Evolutionary conservation across 2,888 invertebrate genomes (phyloP), one percentile per base, ranked within the genome.

Genomic region (Hecatera dysodea): DNA sequence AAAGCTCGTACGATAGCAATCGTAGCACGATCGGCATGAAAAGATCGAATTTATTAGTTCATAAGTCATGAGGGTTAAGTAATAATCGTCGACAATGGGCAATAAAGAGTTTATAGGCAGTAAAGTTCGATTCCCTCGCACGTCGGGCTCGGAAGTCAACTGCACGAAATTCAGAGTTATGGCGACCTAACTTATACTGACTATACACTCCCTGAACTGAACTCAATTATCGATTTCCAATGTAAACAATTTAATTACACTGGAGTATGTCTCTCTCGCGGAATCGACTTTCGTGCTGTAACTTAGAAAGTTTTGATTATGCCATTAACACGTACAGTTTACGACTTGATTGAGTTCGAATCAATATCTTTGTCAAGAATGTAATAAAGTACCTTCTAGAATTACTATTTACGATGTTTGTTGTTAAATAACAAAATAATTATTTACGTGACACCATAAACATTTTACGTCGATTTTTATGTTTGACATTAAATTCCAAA

Each of bases 41-140:
- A 91, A 93, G 91, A 92, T 92, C 90, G 91, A 94, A 94, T 94
- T 95, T 95, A 95, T 95, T 93, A 94, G 95, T 94, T 94, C 94
- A 95, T 95, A 95, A 95, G 94, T 95, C 95, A 94, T 93, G 91
- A 93, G 94, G 94, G 95, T 93, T 94, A 94, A 94, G 95, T 95
- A 95, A 95, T 95, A 95, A 95, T 95, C 92, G 94, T 93, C 93
- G 93, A 95, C 95, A 95, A 95, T 95, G 94, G 94, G 94, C 94
- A 91, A 95, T 95, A 95, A 95, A 95, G 93, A 93, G 87, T 95
- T 95, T 95, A 95, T 95, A 94, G 95, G 94, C 93, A 92, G 92
- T 95, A 95, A 95, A 95, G 87, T 94, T 94, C 94, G 94, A 95
- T 93, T 93, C 90, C 87, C 89, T 92, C 91, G 91, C 93, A 92